Conservation (phyloP, 2,888 invertebrate species). For the Pseudococcus longispinus region DNA sequence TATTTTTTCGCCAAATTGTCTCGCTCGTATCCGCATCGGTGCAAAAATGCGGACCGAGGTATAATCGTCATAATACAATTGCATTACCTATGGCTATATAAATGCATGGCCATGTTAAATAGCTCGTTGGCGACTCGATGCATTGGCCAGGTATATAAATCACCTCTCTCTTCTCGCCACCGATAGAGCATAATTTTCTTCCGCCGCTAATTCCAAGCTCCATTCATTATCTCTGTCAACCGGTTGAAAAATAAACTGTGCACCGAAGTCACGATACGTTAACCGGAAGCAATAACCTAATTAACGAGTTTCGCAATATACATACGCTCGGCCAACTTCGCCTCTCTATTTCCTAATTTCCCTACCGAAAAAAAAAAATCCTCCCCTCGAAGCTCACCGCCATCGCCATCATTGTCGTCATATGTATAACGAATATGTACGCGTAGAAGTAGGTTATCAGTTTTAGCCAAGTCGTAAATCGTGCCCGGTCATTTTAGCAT, state of each 20-base stretch:
- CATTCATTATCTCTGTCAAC: slow-evolving; percentile 41
- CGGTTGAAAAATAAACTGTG: slow-evolving; percentile 30
- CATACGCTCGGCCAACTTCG: not conserved
- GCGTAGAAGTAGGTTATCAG: not conserved
- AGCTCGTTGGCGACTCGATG: not conserved
- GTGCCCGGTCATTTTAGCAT: not conserved
- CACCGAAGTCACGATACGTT: slow-evolving; percentile 46
- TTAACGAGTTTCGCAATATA: slow-evolving; percentile 26
- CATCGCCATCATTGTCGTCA: not conserved
- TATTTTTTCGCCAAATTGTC: slow-evolving; percentile 8
- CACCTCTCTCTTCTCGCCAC: not conserved
- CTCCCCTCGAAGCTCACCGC: not conserved
- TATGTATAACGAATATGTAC: not conserved
- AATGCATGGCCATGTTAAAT: not conserved
- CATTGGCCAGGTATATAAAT: not conserved
- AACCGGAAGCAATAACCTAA: slow-evolving; percentile 56
- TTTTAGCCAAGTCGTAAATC: slow-evolving; percentile 14
- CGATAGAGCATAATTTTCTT: slow-evolving; percentile 34
- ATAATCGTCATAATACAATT: not conserved
- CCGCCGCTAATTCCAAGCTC: not conserved
- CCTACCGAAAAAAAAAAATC: not conserved
- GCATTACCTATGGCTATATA: not conserved
- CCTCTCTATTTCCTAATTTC: not conserved
- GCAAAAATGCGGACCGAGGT: not conserved
- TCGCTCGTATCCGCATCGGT: not conserved